Conservation (phyloP, 2,113 vertebrate species). For the Anthoscopus minutus region DNA sequence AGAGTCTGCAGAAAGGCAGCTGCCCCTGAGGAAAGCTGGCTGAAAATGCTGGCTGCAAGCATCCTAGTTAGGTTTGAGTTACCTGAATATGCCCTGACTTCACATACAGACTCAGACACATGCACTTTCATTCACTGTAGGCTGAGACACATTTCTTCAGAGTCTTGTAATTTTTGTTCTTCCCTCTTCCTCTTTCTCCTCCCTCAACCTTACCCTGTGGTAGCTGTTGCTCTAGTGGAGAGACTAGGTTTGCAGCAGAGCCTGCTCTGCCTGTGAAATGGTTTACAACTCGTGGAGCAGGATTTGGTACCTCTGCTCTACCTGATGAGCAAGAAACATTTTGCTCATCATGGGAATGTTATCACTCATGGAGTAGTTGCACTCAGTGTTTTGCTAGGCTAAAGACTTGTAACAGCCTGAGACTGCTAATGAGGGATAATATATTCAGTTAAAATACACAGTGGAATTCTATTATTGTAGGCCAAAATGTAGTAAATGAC, state of each 20-base stretch:
- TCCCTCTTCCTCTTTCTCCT: background rate
- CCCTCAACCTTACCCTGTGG: background rate
- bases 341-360: background rate
- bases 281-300: background rate
- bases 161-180: background rate
- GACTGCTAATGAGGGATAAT: slow-evolving; percentile 14
- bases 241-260: background rate
- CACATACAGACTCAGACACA: background rate
- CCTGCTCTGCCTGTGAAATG: background rate
- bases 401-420: background rate
- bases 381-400: background rate
- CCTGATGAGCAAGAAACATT: background rate
- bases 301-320: background rate
- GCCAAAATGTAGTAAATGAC: background rate
- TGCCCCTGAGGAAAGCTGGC: background rate
- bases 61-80: background rate
- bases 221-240: accelerated
- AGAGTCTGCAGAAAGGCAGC: background rate
- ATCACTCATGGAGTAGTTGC: background rate
- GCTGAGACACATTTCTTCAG: background rate
- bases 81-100: background rate
- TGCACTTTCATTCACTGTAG: background rate
- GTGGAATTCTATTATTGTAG: background rate
- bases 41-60: background rate
- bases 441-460: background rate